phyloP scores from a whole-genome alignment of 2,113 vertebrate species.

The Lepidothrix coronata region DNA sequence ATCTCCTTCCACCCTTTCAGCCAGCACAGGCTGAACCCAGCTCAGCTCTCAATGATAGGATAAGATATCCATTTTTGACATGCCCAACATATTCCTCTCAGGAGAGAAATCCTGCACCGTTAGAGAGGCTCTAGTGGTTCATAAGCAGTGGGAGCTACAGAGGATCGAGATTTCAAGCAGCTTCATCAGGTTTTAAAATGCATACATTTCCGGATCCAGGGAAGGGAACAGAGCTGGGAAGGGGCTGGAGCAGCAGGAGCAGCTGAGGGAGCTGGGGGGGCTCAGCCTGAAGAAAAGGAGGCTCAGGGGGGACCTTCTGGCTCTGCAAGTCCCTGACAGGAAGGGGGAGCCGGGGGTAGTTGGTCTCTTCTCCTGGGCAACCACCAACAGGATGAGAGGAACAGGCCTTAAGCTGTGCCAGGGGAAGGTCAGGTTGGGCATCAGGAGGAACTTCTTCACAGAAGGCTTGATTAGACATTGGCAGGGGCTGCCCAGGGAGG shows the following conservation, averaged over 20 bases:
- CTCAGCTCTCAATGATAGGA: fast-evolving
- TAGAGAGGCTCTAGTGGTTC: neutral
- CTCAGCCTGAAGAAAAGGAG: neutral
- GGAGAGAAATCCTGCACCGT: neutral
- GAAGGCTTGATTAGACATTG: neutral
- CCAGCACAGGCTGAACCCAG: neutral
- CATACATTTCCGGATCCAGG: neutral
- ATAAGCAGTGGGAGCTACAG: neutral
- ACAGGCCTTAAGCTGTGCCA: neutral
- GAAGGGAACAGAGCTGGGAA: neutral
- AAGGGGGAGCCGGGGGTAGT: neutral
- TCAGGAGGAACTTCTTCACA: neutral
- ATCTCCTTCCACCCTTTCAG: neutral
- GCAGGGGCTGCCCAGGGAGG: neutral
- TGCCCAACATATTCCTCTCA: neutral
- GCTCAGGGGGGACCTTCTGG: neutral
- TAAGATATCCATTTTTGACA: neutral
- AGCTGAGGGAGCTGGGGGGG: neutral
- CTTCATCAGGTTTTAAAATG: neutral
- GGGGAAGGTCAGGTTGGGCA: neutral
- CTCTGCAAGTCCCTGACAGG: neutral
- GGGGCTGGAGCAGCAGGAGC: neutral
- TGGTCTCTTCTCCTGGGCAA: neutral
- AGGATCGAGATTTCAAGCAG: neutral
- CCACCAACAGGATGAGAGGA: neutral